These are phyloP conservation scores for Ellobius talpinus DNA, from an alignment of 2,113 vertebrate species.

Conservation along the genomic window DNA sequence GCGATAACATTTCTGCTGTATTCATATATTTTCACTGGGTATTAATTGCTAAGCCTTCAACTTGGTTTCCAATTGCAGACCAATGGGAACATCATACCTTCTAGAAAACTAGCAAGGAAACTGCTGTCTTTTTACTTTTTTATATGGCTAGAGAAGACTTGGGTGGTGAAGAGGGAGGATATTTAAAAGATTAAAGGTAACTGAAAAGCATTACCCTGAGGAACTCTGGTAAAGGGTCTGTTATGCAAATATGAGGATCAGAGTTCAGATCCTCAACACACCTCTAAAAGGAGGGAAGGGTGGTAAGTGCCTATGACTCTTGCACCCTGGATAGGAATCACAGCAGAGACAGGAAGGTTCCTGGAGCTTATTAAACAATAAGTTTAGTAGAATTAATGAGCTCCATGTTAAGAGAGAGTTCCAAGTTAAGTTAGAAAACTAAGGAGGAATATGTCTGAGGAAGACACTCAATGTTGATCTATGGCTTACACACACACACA, in stretches of 20 bases:
- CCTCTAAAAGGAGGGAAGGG: too few species aligned
- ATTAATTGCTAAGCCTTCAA: constrained; percentile 72
- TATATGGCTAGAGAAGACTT: neutral
- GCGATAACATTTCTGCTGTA: constrained; percentile 64
- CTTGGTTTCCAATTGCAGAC: constrained; percentile 58
- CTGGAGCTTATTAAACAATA: neutral
- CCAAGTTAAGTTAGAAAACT: neutral
- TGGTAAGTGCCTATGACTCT: neutral
- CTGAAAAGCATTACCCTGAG: neutral
- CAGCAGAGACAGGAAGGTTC: neutral
- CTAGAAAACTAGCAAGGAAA: constrained; percentile 32
- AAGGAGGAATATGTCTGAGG: neutral
- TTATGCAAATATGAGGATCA: neutral
- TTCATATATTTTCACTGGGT: constrained; percentile 59
- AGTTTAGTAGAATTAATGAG: neutral
- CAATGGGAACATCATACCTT: constrained; percentile 26
- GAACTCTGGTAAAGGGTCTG: neutral
- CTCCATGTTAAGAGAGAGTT: neutral
- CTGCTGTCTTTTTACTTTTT: neutral
- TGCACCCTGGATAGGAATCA: neutral
- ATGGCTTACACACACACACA: neutral
- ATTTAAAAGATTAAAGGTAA: neutral
- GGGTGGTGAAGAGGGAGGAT: neutral
- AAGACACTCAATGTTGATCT: neutral
- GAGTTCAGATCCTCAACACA: neutral